Evolutionary conservation across 2,797 vertebrate genomes (phyloP).

Genomic region (Girardinus metallicus): DNA sequence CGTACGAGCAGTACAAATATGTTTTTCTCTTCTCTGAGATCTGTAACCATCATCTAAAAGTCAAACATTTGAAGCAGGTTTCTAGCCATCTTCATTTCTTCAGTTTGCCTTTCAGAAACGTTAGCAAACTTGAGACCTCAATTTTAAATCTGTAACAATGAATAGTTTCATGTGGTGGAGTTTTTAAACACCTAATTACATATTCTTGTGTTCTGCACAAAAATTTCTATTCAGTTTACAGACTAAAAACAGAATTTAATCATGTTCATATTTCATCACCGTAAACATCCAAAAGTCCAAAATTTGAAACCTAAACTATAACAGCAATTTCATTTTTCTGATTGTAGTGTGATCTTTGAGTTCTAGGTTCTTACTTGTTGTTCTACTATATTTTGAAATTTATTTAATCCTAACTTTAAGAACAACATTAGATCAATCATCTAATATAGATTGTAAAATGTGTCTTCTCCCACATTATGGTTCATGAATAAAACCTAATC

Average conservation of each 20-base stretch:
- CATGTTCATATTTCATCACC: not conserved
- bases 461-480: not conserved
- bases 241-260: not conserved
- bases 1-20: slow-evolving; percentile 1
- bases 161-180: not conserved
- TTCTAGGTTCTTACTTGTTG: not conserved
- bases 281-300: not conserved
- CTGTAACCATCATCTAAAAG: slow-evolving; percentile 5
- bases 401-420: no score
- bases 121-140: not conserved
- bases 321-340: no score
- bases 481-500: not conserved
- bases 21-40: slow-evolving; percentile 11
- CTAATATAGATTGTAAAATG: not conserved
- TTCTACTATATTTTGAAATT: not conserved
- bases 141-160: not conserved
- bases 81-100: not conserved
- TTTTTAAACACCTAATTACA: not conserved
- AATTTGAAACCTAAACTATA: not conserved
- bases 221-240: not conserved
- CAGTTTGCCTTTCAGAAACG: not conserved
- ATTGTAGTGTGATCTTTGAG: not conserved
- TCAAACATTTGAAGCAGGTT: not conserved
- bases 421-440: not conserved
- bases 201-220: not conserved